A percentile compares a stretch with the other conserved stretches of the same genome.
Evolutionary conservation across 1,140 invertebrate genomes (phyloP).

Genomic region (Drosophila bocki): DNA sequence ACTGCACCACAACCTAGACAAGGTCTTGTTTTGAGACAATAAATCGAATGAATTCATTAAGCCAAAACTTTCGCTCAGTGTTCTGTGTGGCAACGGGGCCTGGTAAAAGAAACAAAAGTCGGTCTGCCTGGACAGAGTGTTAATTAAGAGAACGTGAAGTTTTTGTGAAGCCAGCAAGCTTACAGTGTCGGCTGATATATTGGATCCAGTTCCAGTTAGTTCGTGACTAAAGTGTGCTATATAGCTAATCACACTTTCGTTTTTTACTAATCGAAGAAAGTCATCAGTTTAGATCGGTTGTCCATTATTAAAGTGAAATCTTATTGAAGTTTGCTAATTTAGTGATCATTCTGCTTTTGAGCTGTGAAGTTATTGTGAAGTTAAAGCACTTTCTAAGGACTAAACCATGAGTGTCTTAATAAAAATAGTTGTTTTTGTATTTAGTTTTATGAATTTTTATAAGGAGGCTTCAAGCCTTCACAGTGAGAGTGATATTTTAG

Average conservation of each 20-base stretch:
- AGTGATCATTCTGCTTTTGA: conserved; percentile 22
- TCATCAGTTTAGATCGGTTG: conserved; percentile 18
- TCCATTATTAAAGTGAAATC: conserved; percentile 23
- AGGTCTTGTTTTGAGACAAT: conserved; percentile 59
- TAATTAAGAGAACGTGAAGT: conserved; percentile 68
- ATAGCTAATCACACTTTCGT: conserved; percentile 60
- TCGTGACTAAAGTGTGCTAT: conserved; percentile 27
- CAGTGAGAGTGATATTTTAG: conserved; percentile 48
- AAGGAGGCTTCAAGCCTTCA: background rate
- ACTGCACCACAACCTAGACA: conserved; percentile 60
- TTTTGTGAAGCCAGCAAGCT: conserved; percentile 44
- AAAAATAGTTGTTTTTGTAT: background rate
- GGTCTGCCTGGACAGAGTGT: conserved; percentile 31
- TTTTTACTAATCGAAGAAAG: conserved; percentile 62
- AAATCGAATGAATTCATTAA: conserved; percentile 37
- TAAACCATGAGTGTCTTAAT: background rate
- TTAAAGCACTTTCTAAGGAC: background rate
- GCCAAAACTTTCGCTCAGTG: conserved; percentile 36
- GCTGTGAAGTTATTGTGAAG: background rate
- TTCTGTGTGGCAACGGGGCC: conserved; percentile 13
- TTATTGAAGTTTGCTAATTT: conserved; percentile 5
- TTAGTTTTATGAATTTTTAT: conserved; percentile 1
- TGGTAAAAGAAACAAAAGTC: conserved; percentile 16
- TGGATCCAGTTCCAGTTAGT: conserved; percentile 7
- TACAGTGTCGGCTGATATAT: conserved; percentile 48